Percentiles rank a stretch among this genome's conserved stretches.
Conservation (phyloP, 2,797 vertebrate species). For the Bradypodion ventrale region DNA sequence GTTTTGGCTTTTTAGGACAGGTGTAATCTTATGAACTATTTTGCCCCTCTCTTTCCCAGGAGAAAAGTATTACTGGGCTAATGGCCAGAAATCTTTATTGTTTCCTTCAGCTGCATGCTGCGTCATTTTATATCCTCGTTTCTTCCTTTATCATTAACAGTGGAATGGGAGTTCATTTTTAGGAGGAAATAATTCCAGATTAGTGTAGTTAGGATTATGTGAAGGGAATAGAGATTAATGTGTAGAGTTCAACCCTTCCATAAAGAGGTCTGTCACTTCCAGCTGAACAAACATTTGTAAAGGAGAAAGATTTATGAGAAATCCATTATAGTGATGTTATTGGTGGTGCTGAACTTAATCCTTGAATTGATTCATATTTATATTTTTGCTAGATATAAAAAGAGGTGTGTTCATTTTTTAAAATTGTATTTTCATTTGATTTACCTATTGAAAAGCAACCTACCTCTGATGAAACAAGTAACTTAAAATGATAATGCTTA, state of each 20-base stretch:
- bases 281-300: slow-evolving; percentile 18
- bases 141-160: slow-evolving; percentile 33
- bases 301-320: background rate
- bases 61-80: slow-evolving; percentile 44
- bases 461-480: background rate
- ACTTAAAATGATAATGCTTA: background rate
- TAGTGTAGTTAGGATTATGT: slow-evolving; percentile 21
- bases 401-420: background rate
- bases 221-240: background rate
- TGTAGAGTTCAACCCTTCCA: background rate
- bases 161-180: background rate
- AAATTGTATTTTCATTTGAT: background rate
- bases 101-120: slow-evolving; percentile 26
- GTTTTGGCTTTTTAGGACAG: slow-evolving; percentile 56
- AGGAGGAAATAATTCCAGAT: slow-evolving; percentile 2
- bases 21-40: slow-evolving; percentile 53
- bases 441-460: background rate
- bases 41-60: slow-evolving; percentile 24
- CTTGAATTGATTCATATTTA: slow-evolving; percentile 3
- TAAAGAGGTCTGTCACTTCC: slow-evolving; percentile 9
- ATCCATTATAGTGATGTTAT: background rate
- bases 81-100: slow-evolving; percentile 40
- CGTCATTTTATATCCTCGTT: slow-evolving; percentile 36
- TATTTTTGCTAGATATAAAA: background rate
- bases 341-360: background rate